Evolutionary conservation across 1,140 invertebrate genomes (phyloP), one percentile per base, ranked within the genome.

Genomic region (Drosophila virilis): DNA sequence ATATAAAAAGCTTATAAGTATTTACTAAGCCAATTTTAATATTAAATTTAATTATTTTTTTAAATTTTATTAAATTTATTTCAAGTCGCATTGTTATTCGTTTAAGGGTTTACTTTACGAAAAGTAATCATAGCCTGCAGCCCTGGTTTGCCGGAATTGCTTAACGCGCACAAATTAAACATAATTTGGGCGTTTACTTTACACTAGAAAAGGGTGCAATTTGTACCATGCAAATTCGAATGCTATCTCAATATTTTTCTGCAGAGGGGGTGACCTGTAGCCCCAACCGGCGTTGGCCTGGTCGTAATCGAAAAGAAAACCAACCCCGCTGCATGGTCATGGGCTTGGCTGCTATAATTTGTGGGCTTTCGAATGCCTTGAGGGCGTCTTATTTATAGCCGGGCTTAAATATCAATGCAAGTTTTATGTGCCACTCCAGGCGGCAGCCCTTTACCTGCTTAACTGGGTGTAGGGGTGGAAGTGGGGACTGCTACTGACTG

Each of bases 321-420:
- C 69, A 71, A 85, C 82, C 82, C 83, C 60, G 17, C 46, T 66
- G 9, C 57, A 8, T 17, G 28, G 40, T 13, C 50, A 40, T 43
- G 45, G 17, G 37, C 48, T 66, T 40, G 70, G 60, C 65, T 77
- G 46, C 72, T 38, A 79, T 86, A 89, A 86, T 89, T 86, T 86
- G 83, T 86, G 77, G 83, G 79, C 77, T 88, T 28, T 82, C 79
- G 76, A 45, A 77, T 83, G 83, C 79, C 79, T 80, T 43, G 83
- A 84, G 83, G 83, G 80, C 84, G 79, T 88, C 80, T 88, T 88
- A 89, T 89, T 89, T 89, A 89, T 89, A 66, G 83, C 84, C 43
- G 50, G 79, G 79, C 83, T 88, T 89, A 83, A 88, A 89, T 88
- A 88, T 89, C 83, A 88, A 88, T 89, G 83, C 82, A 88, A 89